These are phyloP conservation scores for Puffinus mauretanicus DNA, from an alignment of 2,113 vertebrate species.

Conservation along the genomic window DNA sequence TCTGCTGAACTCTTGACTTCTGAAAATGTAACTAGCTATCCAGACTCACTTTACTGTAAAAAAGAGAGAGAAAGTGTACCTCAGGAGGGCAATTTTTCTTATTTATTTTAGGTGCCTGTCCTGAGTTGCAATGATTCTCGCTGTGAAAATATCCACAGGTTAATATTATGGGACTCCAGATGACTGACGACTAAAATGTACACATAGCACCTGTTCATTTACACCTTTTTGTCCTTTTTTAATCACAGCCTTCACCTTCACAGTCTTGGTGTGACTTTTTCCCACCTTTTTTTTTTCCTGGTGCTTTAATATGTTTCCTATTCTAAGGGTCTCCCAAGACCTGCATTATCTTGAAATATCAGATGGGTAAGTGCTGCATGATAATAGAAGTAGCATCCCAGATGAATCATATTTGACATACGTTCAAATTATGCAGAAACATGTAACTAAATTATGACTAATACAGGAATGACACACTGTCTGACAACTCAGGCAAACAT, in stretches of 20 bases:
- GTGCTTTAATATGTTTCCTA: neutral
- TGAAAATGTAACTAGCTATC: neutral
- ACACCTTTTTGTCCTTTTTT: neutral
- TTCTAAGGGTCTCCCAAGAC: neutral
- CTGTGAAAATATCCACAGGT: neutral
- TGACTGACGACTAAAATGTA: neutral
- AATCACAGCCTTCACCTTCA: neutral
- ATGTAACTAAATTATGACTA: conserved; percentile 30
- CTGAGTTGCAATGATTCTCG: neutral
- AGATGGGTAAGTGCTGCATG: neutral
- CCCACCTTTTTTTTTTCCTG: neutral
- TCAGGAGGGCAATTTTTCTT: neutral
- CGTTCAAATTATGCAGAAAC: conserved; percentile 6
- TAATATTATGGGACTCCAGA: neutral
- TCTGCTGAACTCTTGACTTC: neutral
- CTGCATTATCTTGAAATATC: neutral
- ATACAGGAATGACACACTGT: conserved; percentile 26
- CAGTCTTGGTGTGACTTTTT: neutral
- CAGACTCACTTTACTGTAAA: neutral
- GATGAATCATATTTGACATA: conserved; percentile 37
- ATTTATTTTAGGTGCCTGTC: neutral
- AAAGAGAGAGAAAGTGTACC: neutral
- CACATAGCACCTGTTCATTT: neutral
- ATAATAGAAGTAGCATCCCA: neutral
- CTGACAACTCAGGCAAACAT: neutral